Base-by-base conservation (phyloP, 2,113 vertebrate genomes). In the Octodon degus region DNA sequence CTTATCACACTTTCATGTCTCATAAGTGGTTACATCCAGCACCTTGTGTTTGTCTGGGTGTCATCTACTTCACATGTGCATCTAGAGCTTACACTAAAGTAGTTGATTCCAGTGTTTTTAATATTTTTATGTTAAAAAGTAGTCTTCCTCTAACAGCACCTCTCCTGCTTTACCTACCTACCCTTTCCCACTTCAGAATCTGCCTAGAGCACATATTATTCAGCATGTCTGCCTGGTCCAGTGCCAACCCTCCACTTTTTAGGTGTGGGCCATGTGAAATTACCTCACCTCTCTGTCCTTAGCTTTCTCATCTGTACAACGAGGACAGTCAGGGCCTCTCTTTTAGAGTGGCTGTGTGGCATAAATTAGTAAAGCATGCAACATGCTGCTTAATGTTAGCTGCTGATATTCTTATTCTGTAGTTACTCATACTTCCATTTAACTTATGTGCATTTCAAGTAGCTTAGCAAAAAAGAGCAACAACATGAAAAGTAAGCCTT, bases 91-190 rank as follows among this genome's bases (percentile, higher is more conserved):
- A 40, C 53, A 53, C 20, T 53, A 50, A 76, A 68, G 2, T 60
- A 30, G 22, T 47, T 88, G 13, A 58, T 96, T n/a, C 25, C 17
- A 77, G 55, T 0, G 25, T 90, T 82, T 89, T 55, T 27, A 90
- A 11, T 63, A 47, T 82, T 62, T 93, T 81, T 80, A 65, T 91
- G 43, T 17, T 82, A 80, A 72, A 93, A 92, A 84, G n/a, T 79
- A 60, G 72, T 40, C 40, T 16, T 63, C 2, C 4, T 10, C 8
- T 88, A 32, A 25, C 34, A 53, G 17, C 74, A 13, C 24, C 6
- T 7, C 6, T 5, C 13, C 14, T 2, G 2, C 12, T 7, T 32
- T 53, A 30, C 32, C 20, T 17, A n/a, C 24, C 8, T 5, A 37
- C 6, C 34, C 14, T n/a, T 27, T 24, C 34, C 11, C 7, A 37